Conservation (phyloP, 2,888 invertebrate species). For the Dynastes grantii region DNA sequence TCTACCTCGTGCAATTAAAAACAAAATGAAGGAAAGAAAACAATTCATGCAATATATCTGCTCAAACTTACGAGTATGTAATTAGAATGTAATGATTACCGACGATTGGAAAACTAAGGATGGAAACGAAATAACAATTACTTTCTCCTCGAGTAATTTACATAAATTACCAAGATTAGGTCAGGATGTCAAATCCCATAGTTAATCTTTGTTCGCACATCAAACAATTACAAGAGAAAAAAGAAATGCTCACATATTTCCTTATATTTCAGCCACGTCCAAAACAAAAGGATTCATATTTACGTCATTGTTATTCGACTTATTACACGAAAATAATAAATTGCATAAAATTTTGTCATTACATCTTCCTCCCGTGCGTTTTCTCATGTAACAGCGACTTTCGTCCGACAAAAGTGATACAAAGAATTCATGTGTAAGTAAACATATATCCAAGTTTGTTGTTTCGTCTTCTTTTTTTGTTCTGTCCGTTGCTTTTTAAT, state of each 20-base stretch:
- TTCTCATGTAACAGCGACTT: conserved; percentile 12
- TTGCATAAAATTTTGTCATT: conserved; percentile 40
- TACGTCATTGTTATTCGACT: conserved; percentile 20
- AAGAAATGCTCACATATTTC: neutral
- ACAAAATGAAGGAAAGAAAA: too few species aligned
- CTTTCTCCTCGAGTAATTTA: conserved; percentile 17
- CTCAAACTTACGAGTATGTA: too few species aligned
- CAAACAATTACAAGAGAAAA: neutral
- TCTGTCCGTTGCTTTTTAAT: conserved; percentile 39
- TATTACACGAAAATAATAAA: conserved; percentile 24
- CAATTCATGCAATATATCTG: too few species aligned
- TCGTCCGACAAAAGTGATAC: conserved; percentile 36
- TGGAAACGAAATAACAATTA: conserved; percentile 50
- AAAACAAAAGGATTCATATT: conserved; percentile 9
- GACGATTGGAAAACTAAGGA: conserved; percentile 5
- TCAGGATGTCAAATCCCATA: conserved; percentile 15
- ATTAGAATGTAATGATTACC: too few species aligned
- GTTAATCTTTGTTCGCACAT: conserved; percentile 3
- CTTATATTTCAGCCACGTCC: neutral
- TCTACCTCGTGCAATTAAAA: too few species aligned
- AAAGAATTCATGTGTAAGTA: conserved; percentile 36
- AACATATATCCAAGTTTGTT: conserved; percentile 42
- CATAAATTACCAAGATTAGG: conserved; percentile 22
- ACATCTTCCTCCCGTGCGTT: conserved; percentile 23
- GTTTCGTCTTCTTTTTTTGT: conserved; percentile 28